Conservation (phyloP, 2,113 vertebrate genomes). For the Strix aluco region DNA sequence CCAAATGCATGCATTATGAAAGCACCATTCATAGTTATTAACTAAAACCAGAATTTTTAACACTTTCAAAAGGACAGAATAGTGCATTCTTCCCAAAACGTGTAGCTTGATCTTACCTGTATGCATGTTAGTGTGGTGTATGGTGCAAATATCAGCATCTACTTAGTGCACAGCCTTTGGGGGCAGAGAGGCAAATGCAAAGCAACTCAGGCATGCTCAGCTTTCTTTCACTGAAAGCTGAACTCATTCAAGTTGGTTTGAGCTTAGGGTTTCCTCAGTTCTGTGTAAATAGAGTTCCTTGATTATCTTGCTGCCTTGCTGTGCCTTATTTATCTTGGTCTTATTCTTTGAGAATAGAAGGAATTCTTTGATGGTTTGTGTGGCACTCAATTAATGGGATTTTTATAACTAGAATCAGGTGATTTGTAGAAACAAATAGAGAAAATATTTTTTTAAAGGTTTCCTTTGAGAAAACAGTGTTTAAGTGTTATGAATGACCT, state of each 20-base stretch:
- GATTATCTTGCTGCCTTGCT: background rate
- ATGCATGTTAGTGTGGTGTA: background rate
- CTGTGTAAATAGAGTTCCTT: background rate
- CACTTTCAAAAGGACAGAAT: background rate
- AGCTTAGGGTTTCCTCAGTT: background rate
- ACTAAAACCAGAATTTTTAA: background rate
- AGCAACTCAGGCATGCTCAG: background rate
- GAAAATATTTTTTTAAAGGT: slow-evolving; percentile 19
- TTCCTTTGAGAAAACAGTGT: background rate
- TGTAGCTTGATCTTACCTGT: background rate
- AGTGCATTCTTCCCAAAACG: background rate
- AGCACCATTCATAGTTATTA: background rate
- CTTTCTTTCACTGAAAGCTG: background rate
- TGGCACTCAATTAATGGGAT: background rate
- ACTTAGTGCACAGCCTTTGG: background rate
- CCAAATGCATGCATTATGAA: background rate
- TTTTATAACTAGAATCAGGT: background rate
- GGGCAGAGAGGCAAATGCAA: background rate
- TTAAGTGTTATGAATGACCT: slow-evolving; percentile 1
- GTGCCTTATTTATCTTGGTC: background rate
- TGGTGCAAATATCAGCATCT: background rate
- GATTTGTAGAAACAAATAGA: slow-evolving; percentile 6
- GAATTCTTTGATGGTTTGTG: background rate
- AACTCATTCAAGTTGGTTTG: background rate
- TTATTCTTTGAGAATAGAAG: background rate